Conservation (phyloP, 2,797 vertebrate genomes). For the Myoxocephalus aenaeus region DNA sequence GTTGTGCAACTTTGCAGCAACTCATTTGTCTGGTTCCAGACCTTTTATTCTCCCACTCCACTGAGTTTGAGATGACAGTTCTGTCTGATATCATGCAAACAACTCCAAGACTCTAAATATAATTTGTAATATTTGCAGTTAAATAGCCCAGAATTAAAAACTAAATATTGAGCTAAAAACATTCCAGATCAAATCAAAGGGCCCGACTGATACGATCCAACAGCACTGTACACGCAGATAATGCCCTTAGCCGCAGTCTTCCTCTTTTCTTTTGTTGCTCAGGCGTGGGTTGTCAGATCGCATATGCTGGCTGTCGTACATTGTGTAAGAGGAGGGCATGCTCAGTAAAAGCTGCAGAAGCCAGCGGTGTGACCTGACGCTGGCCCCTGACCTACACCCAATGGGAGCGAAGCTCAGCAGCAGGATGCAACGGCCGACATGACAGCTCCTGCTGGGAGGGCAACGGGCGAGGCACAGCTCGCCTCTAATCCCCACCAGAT, state of each 20-base stretch:
- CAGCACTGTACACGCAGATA: slow-evolving; percentile 37
- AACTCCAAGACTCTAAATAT: not conserved
- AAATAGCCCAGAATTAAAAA: slow-evolving; percentile 32
- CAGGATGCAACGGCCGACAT: slow-evolving; percentile 55
- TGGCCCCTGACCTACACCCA: slow-evolving; percentile 65
- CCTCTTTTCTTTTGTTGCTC: slow-evolving; percentile 53
- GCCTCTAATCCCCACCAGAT: slow-evolving; percentile 61
- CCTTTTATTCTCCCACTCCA: not conserved
- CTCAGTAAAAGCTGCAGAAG: slow-evolving; percentile 48
- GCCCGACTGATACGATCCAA: not conserved
- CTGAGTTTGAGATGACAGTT: not conserved
- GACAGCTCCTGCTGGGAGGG: slow-evolving; percentile 75
- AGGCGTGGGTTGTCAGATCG: slow-evolving; percentile 61
- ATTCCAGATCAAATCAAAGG: slow-evolving; percentile 27
- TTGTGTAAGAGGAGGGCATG: slow-evolving; percentile 33
- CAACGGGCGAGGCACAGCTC: slow-evolving; percentile 54
- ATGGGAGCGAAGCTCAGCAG: slow-evolving; percentile 62
- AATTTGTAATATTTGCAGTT: not conserved
- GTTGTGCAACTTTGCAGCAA: slow-evolving; percentile 23
- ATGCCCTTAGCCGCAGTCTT: slow-evolving; percentile 5
- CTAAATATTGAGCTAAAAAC: not conserved
- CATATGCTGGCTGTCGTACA: slow-evolving; percentile 26
- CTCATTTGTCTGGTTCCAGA: not conserved
- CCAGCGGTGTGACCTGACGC: slow-evolving; percentile 65
- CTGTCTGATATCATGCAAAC: not conserved